Base-by-base conservation (phyloP, 2,797 vertebrate species). In the Lithobates pipiens region DNA sequence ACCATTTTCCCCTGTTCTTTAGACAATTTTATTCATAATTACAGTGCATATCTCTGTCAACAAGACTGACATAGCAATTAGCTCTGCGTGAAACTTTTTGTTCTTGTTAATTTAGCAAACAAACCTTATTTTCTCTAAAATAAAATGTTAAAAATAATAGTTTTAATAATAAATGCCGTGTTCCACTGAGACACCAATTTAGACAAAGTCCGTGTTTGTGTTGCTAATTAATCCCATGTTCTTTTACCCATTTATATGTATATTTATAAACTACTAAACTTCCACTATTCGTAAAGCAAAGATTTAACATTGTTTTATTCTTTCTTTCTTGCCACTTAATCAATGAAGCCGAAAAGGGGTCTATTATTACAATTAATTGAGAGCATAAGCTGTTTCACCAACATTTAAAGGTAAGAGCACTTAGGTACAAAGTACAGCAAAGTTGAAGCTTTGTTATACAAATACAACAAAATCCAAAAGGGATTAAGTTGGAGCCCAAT, bases 331-430 rank as follows among this genome's bases (percentile, higher is more conserved):
- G 93, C 94, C 89, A 92, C 92, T 93, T 91, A 91, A 90, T 91
- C 89, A 89, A 88, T 90, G 91, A 89, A 89, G 89, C 10, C 21
- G 1, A 93, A 93, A 89, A 92, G 88, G 89, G 88, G 91, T 89
- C 92, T 91, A 92, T 94, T 94, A 95, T 95, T 92, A 89, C 92
- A 97, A 93, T 92, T 94, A 95, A 95, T 96, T 96, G 95, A 94
- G 95, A 94, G 90, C 89, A 94, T 91, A 83, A 89, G 90, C 90
- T 91, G 91, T 91, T 90, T 92, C 93, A 94, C 89, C 91, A 7
- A 89, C 9, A 25, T 63, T 74, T 57, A 90, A 89, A 89, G 90
- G 79, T 75, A 67, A 88, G 84, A 88, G 89, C 89, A 78, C 88
- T 89, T 88, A 46, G 89, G 91, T 93, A 95, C 94, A 94, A 0